Evolutionary conservation across 2,797 vertebrate species (phyloP).

Genomic region (Gallinago stenura): DNA sequence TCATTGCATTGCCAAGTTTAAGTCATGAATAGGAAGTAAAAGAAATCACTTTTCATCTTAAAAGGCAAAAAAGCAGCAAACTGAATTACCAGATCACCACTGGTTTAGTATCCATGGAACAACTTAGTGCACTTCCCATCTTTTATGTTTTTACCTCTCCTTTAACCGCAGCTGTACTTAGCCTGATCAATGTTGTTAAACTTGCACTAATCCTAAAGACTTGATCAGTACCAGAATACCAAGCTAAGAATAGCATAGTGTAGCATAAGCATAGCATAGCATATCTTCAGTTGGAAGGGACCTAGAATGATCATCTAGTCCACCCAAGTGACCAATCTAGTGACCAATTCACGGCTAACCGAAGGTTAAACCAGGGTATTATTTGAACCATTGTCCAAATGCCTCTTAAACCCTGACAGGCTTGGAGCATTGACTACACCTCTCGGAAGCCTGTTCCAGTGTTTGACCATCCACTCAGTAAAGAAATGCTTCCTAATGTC

Average conservation of each 20-base stretch:
- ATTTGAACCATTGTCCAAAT: background rate
- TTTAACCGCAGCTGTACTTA: background rate
- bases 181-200: background rate
- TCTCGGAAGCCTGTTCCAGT: background rate
- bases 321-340: too few relatives aligned
- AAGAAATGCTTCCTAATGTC: background rate
- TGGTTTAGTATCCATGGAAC: background rate
- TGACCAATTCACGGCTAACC: background rate
- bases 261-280: too few relatives aligned
- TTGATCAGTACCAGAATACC: background rate
- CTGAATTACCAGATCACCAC: background rate
- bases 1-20: background rate
- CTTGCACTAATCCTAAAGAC: background rate
- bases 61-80: background rate
- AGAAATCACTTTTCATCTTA: background rate
- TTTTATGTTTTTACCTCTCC: background rate
- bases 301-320: background rate
- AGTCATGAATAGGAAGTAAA: background rate
- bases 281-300: background rate
- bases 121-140: background rate
- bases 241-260: background rate
- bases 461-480: background rate
- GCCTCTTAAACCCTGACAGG: background rate
- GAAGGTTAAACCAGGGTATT: background rate
- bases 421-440: accelerated